Conservation (phyloP, 2,113 vertebrate species). For the Labeo rohita region DNA sequence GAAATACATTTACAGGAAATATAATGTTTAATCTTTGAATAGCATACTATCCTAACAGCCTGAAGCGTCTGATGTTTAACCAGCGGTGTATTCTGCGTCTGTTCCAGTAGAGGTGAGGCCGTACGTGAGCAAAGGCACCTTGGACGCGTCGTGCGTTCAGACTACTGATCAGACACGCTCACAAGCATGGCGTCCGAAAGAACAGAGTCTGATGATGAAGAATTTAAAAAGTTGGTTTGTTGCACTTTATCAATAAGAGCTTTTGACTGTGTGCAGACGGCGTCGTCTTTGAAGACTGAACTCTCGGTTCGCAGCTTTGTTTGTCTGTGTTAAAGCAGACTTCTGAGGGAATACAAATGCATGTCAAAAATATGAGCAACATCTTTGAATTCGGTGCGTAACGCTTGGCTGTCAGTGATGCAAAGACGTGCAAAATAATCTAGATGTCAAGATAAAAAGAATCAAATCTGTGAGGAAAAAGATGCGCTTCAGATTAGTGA, state of each 20-base stretch:
- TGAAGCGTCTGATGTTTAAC: background rate
- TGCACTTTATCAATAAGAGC: background rate
- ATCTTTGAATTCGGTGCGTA: background rate
- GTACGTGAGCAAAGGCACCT: conserved; percentile 54
- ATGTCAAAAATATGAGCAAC: background rate
- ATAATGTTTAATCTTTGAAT: background rate
- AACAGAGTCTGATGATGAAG: background rate
- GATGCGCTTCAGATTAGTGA: background rate
- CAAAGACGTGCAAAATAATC: background rate
- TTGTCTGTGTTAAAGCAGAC: background rate
- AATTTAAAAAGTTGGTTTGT: background rate
- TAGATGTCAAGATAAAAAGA: background rate
- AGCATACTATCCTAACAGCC: background rate
- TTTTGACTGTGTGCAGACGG: background rate
- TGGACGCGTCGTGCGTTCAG: conserved; percentile 38
- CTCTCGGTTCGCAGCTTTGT: background rate
- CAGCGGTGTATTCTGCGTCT: background rate
- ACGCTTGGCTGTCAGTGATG: background rate
- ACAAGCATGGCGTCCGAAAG: background rate
- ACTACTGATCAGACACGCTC: conserved; percentile 40
- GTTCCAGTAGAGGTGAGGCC: conserved; percentile 4
- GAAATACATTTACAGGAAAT: background rate
- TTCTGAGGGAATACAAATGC: background rate
- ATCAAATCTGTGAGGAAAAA: background rate
- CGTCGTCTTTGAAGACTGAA: background rate